A percentile compares a stretch with the other conserved stretches of the same genome.
These are phyloP conservation scores for Chrysemys picta DNA, from an alignment of 2,113 vertebrate species.

Conservation along the genomic window DNA sequence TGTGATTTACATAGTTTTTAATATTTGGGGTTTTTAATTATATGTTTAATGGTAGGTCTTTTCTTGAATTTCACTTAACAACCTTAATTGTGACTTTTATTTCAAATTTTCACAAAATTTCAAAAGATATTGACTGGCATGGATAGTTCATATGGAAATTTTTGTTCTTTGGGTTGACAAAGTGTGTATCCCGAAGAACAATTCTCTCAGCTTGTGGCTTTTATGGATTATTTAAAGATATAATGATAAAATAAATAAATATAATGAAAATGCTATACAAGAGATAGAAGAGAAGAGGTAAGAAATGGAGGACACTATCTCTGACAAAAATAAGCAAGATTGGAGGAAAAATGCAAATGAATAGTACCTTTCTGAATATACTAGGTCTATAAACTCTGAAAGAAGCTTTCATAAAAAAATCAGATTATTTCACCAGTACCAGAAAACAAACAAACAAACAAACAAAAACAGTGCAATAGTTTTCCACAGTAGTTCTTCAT, in stretches of 20 bases:
- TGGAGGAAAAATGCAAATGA: background rate
- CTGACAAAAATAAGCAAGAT: background rate
- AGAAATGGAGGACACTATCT: background rate
- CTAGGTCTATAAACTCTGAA: background rate
- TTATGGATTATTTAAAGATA: background rate
- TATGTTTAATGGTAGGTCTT: background rate
- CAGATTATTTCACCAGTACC: background rate
- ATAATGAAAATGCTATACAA: background rate
- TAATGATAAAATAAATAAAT: background rate
- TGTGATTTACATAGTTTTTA: background rate
- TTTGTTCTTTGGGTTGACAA: background rate
- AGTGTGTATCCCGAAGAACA: background rate
- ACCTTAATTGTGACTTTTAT: background rate
- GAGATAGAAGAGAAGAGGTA: background rate
- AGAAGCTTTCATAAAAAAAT: background rate
- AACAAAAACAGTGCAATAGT: background rate
- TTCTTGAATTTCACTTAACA: background rate
- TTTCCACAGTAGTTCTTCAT: background rate
- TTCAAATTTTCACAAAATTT: no score
- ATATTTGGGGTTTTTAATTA: background rate
- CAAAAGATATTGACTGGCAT: background rate
- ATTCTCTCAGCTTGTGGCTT: background rate
- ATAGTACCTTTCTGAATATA: background rate
- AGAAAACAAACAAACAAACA: background rate
- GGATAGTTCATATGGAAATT: background rate